Evolutionary conservation across 2,113 vertebrate genomes (phyloP).

Genomic region (Corythoichthys haematopterus): DNA sequence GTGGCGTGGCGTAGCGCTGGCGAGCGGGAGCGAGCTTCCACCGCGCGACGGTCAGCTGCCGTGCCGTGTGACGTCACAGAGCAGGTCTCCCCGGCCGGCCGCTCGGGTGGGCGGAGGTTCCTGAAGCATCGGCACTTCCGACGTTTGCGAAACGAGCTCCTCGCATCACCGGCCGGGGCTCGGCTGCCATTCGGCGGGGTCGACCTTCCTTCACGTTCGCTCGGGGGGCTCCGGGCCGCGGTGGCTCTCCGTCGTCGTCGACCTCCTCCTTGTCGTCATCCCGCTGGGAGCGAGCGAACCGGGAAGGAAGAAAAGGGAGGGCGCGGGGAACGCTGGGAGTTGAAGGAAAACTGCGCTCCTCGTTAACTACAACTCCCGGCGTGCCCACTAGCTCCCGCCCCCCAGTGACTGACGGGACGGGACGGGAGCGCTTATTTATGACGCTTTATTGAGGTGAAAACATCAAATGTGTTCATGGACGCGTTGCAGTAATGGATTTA

Average conservation of each 20-base stretch:
- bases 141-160: too few species aligned
- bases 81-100: neutral
- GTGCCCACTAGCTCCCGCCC: too few species aligned
- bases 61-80: neutral
- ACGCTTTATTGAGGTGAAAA: too few species aligned
- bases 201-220: constrained; percentile 32
- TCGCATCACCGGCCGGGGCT: constrained; percentile 31
- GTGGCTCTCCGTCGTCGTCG: constrained; percentile 25
- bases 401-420: too few species aligned
- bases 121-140: neutral
- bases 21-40: too few species aligned
- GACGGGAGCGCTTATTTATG: too few species aligned
- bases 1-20: too few species aligned
- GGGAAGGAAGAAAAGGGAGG: constrained; percentile 37
- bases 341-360: accelerated
- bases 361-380: constrained; percentile 51
- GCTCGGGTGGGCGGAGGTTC: neutral
- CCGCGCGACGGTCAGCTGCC: neutral
- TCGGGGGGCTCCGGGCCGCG: constrained; percentile 21
- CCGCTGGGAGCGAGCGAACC: constrained; percentile 31
- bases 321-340: constrained; percentile 12
- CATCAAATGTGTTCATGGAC: too few species aligned
- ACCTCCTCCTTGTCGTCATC: constrained; percentile 29
- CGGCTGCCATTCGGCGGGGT: constrained; percentile 39
- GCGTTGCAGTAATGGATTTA: too few species aligned